A percentile compares a stretch with the other conserved stretches of the same genome.
Evolutionary conservation across 2,113 vertebrate species (phyloP).

Genomic region (Anolis carolinensis): DNA sequence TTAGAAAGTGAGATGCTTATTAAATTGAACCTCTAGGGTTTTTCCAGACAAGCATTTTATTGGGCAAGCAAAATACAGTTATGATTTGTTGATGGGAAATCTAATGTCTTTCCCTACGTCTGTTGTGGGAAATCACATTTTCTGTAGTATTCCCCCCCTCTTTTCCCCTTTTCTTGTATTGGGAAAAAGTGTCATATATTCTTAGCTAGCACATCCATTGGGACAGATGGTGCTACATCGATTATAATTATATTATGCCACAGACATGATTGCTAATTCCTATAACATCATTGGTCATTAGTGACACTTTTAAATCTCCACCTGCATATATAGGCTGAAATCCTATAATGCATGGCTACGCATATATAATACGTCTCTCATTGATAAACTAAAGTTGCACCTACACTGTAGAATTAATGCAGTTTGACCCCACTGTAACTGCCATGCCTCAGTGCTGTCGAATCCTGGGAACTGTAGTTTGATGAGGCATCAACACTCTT

Average conservation of each 20-base stretch:
- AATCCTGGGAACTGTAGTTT: too few relatives aligned
- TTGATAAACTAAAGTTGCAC: too few relatives aligned
- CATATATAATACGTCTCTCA: too few relatives aligned
- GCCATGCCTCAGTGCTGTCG: too few relatives aligned
- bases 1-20: constrained; percentile 34
- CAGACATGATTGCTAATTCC: neutral
- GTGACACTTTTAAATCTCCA: neutral
- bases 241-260: neutral
- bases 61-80: constrained; percentile 10
- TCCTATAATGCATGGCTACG: too few relatives aligned
- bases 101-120: neutral
- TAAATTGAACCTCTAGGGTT: constrained; percentile 18
- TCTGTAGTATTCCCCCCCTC: neutral
- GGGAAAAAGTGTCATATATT: neutral
- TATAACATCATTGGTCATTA: neutral
- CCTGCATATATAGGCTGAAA: neutral
- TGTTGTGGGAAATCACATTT: constrained; percentile 11
- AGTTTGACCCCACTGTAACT: too few relatives aligned
- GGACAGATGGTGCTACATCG: neutral
- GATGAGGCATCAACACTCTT: too few relatives aligned
- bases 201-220: neutral
- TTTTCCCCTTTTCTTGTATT: neutral
- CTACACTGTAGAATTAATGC: too few relatives aligned
- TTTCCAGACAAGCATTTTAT: constrained; percentile 25
- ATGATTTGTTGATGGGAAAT: constrained; percentile 13